Base-by-base conservation (phyloP, 2,888 invertebrate species). In the Drosophila niveifrons region DNA sequence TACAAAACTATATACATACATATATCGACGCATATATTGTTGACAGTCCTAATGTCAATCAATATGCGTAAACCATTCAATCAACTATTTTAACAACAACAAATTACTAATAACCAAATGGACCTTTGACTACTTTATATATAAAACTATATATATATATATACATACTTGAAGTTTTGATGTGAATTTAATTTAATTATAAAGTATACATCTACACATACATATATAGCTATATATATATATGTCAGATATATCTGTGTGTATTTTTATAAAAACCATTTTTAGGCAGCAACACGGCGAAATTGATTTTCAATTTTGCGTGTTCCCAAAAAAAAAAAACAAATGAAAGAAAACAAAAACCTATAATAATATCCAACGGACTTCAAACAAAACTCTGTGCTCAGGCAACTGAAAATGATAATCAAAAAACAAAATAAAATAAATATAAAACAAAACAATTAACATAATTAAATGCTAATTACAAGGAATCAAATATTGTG, bases 401-500 rank as follows among this genome's bases (percentile, higher is more conserved):
- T 84, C 75, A 81, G 72, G 82, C 75, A 66, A 68, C 69, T 78
- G 75, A 64, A 80, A 80, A 61, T 56, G 64, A 83, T 77, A 82
- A 82, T 80, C 78, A 78, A 83, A 73, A 36, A 36, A 1, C 3
- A 36, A 36, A n/a, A n/a, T n/a, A n/a, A n/a, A n/a, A 34, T 11
- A 36, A 36, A 23, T 4, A 23, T 23, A 23, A 23, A 34, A 11
- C 31, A 31, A 73, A 36, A 18, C 13, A 44, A 64, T 59, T 29
- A 58, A 76, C 41, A 50, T 34, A 64, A 65, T 70, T 56, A 15
- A 63, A 57, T 62, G 53, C 39, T 58, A 82, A 41, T 34, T 73
- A 75, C 73, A 65, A 51, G 77, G 86, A 73, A 86, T 80, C 82
- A 3, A 63, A 64, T 10, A 11, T 48, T 65, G 77, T 80, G 85